phyloP scores from a whole-genome alignment of 2,797 vertebrate species.

The Centroberyx gerrardi region DNA sequence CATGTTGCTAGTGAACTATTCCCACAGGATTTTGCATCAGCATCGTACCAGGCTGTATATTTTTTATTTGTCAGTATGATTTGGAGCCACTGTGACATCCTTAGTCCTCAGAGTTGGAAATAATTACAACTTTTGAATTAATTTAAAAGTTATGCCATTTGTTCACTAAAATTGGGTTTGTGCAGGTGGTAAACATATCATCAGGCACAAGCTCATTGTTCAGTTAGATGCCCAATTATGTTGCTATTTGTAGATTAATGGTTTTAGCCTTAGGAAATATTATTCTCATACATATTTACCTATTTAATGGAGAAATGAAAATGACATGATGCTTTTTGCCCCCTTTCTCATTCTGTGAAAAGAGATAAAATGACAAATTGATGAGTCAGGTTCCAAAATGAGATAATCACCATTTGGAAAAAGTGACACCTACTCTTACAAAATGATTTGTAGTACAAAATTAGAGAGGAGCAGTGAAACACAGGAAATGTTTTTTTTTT shows the following conservation, averaged over 20 bases:
- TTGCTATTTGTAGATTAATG: slow-evolving; percentile 51
- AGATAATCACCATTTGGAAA: too few relatives aligned
- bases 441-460: too few relatives aligned
- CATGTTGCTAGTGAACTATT: slow-evolving; percentile 36
- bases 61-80: slow-evolving; percentile 57
- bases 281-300: slow-evolving; percentile 21
- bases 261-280: slow-evolving; percentile 40
- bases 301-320: slow-evolving; percentile 37
- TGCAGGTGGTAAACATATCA: slow-evolving; percentile 61
- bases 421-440: too few relatives aligned
- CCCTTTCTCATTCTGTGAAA: background rate
- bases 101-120: slow-evolving; percentile 49
- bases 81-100: slow-evolving; percentile 64
- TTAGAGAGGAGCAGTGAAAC: too few relatives aligned
- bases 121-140: slow-evolving; percentile 61
- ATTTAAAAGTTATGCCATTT: slow-evolving; percentile 65
- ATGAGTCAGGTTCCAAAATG: background rate
- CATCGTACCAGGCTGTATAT: background rate
- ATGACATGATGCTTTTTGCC: slow-evolving; percentile 2
- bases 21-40: slow-evolving; percentile 37
- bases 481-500: too few relatives aligned
- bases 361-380: background rate
- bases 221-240: slow-evolving; percentile 67
- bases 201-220: slow-evolving; percentile 47
- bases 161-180: slow-evolving; percentile 59